phyloP scores from a whole-genome alignment of 1,140 invertebrate species.

The Nebria ingens region DNA sequence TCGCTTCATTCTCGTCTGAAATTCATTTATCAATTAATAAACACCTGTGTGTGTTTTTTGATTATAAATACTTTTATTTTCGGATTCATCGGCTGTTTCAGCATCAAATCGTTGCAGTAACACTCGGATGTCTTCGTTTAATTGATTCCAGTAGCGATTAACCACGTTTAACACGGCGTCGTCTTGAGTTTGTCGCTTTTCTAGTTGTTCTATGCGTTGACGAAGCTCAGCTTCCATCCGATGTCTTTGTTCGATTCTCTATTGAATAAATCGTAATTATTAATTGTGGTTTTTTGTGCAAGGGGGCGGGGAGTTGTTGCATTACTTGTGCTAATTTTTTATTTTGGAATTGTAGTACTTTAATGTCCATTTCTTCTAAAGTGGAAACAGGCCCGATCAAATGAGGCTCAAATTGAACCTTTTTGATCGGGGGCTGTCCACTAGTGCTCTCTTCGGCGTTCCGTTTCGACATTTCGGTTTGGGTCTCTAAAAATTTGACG shows the following conservation, averaged over 20 bases:
- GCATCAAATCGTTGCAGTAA: slow-evolving; percentile 92
- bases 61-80: slow-evolving; percentile 70
- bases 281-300: background rate
- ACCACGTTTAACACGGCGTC: slow-evolving; percentile 96
- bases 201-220: slow-evolving; percentile 89
- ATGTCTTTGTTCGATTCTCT: slow-evolving; percentile 84
- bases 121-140: slow-evolving; percentile 94
- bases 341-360: slow-evolving; percentile 94
- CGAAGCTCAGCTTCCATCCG: slow-evolving; percentile 80
- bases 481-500: too few species aligned
- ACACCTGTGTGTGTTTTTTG: too few species aligned
- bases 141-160: slow-evolving; percentile 95
- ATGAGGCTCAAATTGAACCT: slow-evolving; percentile 88
- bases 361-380: slow-evolving; percentile 94
- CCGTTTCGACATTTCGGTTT: slow-evolving; percentile 28
- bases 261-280: slow-evolving; percentile 15
- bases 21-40: too few species aligned
- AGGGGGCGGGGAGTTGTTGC: slow-evolving; percentile 4
- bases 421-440: slow-evolving; percentile 71
- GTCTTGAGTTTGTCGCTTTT: slow-evolving; percentile 94
- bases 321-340: slow-evolving; percentile 86
- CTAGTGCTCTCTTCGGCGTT: slow-evolving; percentile 26
- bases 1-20: slow-evolving; percentile 91
- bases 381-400: slow-evolving; percentile 87
- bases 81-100: slow-evolving; percentile 91